These are phyloP conservation scores for Actinopyga echinites DNA, from an alignment of 53 echinoderm and acorn worm genomes.

Conservation along the genomic window DNA sequence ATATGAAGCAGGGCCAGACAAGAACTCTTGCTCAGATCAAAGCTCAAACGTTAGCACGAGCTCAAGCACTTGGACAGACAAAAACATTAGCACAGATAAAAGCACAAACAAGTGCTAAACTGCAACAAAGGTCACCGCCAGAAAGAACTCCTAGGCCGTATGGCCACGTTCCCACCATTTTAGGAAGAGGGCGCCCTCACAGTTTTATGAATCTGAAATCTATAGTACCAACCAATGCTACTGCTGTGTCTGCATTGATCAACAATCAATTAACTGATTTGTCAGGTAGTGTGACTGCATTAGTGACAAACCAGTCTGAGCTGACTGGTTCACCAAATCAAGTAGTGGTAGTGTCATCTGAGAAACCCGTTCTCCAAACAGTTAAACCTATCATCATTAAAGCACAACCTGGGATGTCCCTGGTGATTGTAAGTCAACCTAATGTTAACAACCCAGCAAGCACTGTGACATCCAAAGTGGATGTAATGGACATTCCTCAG, in stretches of 20 bases:
- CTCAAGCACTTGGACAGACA: constrained; percentile 83
- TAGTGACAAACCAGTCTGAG: constrained; percentile 33
- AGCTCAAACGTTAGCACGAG: constrained; percentile 79
- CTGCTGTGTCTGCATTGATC: constrained; percentile 47
- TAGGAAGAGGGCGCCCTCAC: constrained; percentile 67
- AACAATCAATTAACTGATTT: constrained; percentile 32
- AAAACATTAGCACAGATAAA: constrained; percentile 96
- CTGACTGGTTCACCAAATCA: constrained; percentile 37
- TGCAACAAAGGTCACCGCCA: constrained; percentile 68
- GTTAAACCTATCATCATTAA: constrained; percentile 87
- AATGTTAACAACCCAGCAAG: constrained; percentile 46
- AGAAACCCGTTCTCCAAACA: constrained; percentile 74
- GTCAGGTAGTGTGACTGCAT: constrained; percentile 14
- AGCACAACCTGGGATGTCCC: constrained; percentile 80
- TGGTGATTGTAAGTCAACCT: constrained; percentile 82
- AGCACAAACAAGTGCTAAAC: constrained; percentile 84
- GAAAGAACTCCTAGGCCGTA: constrained; percentile 67
- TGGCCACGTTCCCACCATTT: constrained; percentile 69
- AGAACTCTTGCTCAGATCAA: constrained; percentile 97
- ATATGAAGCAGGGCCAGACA: constrained; percentile 68
- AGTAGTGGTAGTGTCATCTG: constrained; percentile 64
- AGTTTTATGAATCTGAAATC: constrained; percentile 85
- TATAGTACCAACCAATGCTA: constrained; percentile 74
- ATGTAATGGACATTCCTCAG: constrained; percentile 21
- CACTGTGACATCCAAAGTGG: constrained; percentile 38